Conservation (phyloP, 1,140 invertebrate species). For the Spodoptera litura region DNA sequence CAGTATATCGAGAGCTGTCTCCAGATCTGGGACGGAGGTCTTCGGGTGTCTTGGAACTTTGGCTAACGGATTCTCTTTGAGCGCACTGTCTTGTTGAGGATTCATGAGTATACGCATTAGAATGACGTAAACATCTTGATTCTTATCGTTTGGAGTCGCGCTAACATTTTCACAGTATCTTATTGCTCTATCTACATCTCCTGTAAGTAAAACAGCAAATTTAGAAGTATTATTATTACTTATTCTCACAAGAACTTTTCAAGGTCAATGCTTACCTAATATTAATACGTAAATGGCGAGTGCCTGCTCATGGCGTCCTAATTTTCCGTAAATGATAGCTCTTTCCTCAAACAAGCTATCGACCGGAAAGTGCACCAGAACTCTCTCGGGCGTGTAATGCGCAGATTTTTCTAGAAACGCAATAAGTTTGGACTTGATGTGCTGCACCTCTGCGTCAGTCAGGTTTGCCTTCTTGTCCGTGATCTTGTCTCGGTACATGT, state of each 20-base stretch:
- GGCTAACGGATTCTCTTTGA: conserved; percentile 71
- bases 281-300: conserved; percentile 95
- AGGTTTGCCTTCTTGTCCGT: conserved; percentile 86
- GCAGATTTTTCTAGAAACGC: conserved; percentile 94
- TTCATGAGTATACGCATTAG: conserved; percentile 89
- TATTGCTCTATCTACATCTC: conserved; percentile 93
- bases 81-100: conserved; percentile 85
- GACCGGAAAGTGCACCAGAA: conserved; percentile 94
- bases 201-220: conserved; percentile 64
- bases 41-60: conserved; percentile 77
- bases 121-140: conserved; percentile 89
- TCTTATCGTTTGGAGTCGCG: conserved; percentile 77
- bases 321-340: conserved; percentile 95
- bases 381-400: conserved; percentile 95
- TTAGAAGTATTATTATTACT: too few relatives aligned
- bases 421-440: conserved; percentile 92
- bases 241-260: too few relatives aligned
- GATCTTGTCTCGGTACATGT: conserved; percentile 90
- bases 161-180: conserved; percentile 93
- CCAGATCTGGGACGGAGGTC: conserved; percentile 89
- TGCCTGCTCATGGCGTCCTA: conserved; percentile 96
- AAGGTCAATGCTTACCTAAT: conserved; percentile 80
- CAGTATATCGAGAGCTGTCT: conserved; percentile 92
- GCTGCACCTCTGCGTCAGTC: conserved; percentile 88
- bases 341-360: conserved; percentile 96